Conservation (phyloP, 2,113 vertebrate genomes). For the Donacobius atricapilla region DNA sequence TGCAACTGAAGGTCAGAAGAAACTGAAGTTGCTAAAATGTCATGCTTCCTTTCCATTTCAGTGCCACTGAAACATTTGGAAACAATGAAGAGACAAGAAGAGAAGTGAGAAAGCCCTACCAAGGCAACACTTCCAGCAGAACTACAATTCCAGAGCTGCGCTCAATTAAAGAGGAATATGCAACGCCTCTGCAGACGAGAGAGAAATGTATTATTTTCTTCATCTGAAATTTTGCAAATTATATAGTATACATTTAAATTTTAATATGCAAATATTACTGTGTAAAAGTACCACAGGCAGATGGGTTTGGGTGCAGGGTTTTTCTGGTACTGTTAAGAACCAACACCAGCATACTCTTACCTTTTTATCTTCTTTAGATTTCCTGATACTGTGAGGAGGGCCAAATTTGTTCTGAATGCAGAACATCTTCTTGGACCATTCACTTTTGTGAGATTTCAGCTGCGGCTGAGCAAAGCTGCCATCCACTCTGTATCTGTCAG, state of each 20-base stretch:
- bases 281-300: not conserved
- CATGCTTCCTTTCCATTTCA: constrained; percentile 32
- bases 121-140: constrained; percentile 19
- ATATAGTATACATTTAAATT: not conserved
- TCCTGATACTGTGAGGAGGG: constrained; percentile 77
- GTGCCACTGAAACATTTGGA: constrained; percentile 52
- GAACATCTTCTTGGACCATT: constrained; percentile 90
- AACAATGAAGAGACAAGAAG: constrained; percentile 49
- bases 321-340: not conserved
- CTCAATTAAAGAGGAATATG: constrained; percentile 8
- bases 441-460: constrained; percentile 79
- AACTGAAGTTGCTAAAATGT: constrained; percentile 7
- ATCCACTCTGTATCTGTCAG: constrained; percentile 90
- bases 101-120: constrained; percentile 34
- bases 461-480: constrained; percentile 78
- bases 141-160: constrained; percentile 17
- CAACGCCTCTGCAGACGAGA: not conserved
- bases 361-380: constrained; percentile 88
- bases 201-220: not conserved
- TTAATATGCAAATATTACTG: not conserved
- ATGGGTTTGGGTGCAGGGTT: not conserved
- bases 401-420: constrained; percentile 78
- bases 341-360: constrained; percentile 63
- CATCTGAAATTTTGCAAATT: not conserved
- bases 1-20: constrained; percentile 10